phyloP scores from a whole-genome alignment of 2,888 invertebrate genomes.

The Xylocampa areola region DNA sequence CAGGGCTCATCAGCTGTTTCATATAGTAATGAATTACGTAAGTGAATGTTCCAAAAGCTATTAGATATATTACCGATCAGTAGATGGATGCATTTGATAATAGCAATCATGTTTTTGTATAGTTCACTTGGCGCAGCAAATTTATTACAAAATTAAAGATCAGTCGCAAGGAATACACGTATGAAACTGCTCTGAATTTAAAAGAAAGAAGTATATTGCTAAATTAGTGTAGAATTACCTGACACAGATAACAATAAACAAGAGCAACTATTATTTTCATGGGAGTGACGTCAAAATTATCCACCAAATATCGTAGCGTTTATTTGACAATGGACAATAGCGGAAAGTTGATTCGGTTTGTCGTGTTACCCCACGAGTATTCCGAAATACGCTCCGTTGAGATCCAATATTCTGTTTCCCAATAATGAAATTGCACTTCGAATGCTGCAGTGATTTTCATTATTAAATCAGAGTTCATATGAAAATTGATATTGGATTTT shows the following conservation, averaged over 20 bases:
- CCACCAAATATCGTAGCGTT: constrained; percentile 22
- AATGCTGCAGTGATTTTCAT: constrained; percentile 84
- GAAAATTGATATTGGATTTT: constrained; percentile 66
- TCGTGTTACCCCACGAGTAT: constrained; percentile 76
- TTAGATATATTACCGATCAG: no score
- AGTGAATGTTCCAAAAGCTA: no score
- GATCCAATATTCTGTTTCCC: constrained; percentile 81
- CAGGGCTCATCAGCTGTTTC: not conserved
- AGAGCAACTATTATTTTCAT: constrained; percentile 6
- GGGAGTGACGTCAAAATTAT: constrained; percentile 33
- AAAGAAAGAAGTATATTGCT: no score
- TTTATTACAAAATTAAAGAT: no score
- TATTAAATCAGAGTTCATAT: constrained; percentile 81
- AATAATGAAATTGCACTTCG: constrained; percentile 85
- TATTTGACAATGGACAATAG: constrained; percentile 51
- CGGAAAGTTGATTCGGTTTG: constrained; percentile 78
- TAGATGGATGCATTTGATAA: no score
- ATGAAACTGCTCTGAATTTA: no score
- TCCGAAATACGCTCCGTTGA: constrained; percentile 75
- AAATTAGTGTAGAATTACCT: not conserved
- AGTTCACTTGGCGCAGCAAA: no score
- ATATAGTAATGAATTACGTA: no score
- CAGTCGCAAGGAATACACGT: no score
- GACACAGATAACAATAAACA: constrained; percentile 14
- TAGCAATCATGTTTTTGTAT: no score